Base-by-base conservation (phyloP, 2,888 invertebrate genomes). In the Catotricha subobsoleta region DNA sequence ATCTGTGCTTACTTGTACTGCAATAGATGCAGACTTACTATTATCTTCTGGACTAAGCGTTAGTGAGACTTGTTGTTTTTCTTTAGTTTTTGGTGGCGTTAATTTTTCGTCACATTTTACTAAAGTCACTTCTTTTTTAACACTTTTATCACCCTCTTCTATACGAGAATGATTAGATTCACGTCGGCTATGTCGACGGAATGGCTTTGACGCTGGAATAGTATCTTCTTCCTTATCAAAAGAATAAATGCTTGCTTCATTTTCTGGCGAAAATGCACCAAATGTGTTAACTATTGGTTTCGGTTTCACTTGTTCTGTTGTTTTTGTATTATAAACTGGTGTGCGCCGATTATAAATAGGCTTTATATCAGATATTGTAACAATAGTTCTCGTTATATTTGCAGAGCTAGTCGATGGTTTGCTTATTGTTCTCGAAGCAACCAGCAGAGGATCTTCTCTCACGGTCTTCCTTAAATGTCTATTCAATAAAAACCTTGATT, bases 181-280 rank as follows among this genome's bases (percentile, higher is more conserved):
- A 13, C 63, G 52, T 41, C 68, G 55, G 28, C 61, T 59, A 33
- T 67, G 67, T 33, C 71, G 55, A 27, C 72, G 56, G 52, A 76
- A 75, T 2, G 73, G 74, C 13, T 71, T 70, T 42, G 62, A 69
- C 1, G 61, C 53, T n/a, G 65, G 65, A 33, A 47, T 49, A 15
- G 68, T 64, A 44, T 75, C 76, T 23, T 68, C 69, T 33, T 76
- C 76, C 46, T 74, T 74, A 47, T 76, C 76, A 53, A 79, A 79
- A 2, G 78, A 78, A 51, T 79, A 78, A 13, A 78, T 72, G 44
- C 76, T 76, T 44, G 74, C 73, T 53, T 77, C 76, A 51, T 76
- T 76, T 48, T 74, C 74, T 1, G 72, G 72, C 0, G 74, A 75
- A 56, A 76, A 76, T 1, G 76, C 76, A 10, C 50, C 50, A 39